Conservation (phyloP, 2,888 invertebrate species). For the Eustalomyia histrio region DNA sequence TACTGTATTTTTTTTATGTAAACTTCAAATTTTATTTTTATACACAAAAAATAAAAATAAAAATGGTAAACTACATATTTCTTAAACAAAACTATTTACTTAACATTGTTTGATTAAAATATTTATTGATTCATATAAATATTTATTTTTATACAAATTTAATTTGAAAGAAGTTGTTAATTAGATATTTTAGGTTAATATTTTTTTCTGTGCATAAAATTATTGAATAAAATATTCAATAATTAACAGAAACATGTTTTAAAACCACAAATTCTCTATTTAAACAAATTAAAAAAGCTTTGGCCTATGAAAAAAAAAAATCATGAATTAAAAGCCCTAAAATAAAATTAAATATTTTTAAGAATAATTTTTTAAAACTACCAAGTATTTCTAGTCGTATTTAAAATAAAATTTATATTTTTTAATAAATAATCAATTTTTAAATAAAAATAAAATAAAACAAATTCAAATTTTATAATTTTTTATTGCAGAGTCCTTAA, state of each 20-base stretch:
- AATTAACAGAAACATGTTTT: not conserved
- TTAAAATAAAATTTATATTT: slow-evolving; percentile 24
- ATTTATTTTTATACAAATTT: too few relatives aligned
- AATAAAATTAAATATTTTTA: slow-evolving; percentile 35
- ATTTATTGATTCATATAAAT: too few relatives aligned
- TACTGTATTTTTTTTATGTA: too few relatives aligned
- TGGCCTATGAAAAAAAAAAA: slow-evolving; percentile 27
- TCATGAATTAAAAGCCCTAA: slow-evolving; percentile 1
- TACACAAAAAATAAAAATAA: too few relatives aligned
- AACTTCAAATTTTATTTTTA: too few relatives aligned
- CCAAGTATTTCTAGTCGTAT: slow-evolving; percentile 65
- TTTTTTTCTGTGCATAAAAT: too few relatives aligned
- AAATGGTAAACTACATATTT: too few relatives aligned
- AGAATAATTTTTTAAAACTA: slow-evolving; percentile 38
- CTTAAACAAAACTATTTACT: too few relatives aligned
- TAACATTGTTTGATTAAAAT: too few relatives aligned
- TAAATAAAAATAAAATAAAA: slow-evolving; percentile 1
- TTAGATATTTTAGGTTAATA: too few relatives aligned
- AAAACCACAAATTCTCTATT: slow-evolving; percentile 8
- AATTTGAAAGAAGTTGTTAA: too few relatives aligned
- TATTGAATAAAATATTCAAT: not conserved
- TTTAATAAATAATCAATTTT: slow-evolving; percentile 8
- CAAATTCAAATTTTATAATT: not conserved
- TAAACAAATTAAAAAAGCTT: slow-evolving; percentile 24
- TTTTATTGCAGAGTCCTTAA: slow-evolving; percentile 12